A percentile compares a stretch with the other conserved stretches of the same genome.
These are phyloP conservation scores for Serrognathus titanus DNA, from an alignment of 2,888 invertebrate genomes.

Conservation along the genomic window DNA sequence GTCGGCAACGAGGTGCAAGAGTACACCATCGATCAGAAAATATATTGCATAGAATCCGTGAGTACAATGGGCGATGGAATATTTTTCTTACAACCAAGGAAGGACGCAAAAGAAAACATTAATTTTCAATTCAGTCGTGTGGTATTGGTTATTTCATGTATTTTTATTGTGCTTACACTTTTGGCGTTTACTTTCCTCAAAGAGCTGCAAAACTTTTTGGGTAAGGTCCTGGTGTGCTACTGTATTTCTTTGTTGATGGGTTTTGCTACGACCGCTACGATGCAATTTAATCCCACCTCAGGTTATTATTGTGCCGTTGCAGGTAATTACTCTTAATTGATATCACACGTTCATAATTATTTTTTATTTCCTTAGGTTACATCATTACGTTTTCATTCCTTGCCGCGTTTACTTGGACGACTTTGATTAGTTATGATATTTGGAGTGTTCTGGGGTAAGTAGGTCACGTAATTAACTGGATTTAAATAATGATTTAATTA, in stretches of 20 bases:
- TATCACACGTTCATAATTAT: conserved; percentile 2
- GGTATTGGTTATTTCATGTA: conserved; percentile 3
- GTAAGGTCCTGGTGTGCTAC: conserved; percentile 12
- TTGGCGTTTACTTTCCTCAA: conserved; percentile 4
- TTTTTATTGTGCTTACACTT: conserved; percentile 9
- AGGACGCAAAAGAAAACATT: conserved; percentile 2
- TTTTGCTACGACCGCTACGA: conserved; percentile 2
- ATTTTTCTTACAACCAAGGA: conserved; percentile 2
- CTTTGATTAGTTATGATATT: conserved; percentile 78
- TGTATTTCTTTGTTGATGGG: conserved; percentile 5
- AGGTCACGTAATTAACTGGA: conserved; percentile 10
- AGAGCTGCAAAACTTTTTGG: conserved; percentile 9
- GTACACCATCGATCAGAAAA: conserved; percentile 8
- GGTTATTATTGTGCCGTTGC: background rate
- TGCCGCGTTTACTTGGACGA: conserved; percentile 72
- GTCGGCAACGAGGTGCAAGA: conserved; percentile 11
- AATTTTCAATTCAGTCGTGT: conserved; percentile 5
- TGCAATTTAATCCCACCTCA: background rate
- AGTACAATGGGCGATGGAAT: background rate
- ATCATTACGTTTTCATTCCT: conserved; percentile 65
- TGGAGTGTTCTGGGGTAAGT: conserved; percentile 79
- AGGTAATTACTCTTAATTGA: background rate
- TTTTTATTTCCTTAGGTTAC: conserved; percentile 55
- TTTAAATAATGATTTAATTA: background rate
- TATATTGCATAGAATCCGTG: conserved; percentile 12